Percentiles rank a stretch among this genome's conserved stretches.
Evolutionary conservation across 2,797 vertebrate genomes (phyloP).

Genomic region (Astyanax mexicanus): DNA sequence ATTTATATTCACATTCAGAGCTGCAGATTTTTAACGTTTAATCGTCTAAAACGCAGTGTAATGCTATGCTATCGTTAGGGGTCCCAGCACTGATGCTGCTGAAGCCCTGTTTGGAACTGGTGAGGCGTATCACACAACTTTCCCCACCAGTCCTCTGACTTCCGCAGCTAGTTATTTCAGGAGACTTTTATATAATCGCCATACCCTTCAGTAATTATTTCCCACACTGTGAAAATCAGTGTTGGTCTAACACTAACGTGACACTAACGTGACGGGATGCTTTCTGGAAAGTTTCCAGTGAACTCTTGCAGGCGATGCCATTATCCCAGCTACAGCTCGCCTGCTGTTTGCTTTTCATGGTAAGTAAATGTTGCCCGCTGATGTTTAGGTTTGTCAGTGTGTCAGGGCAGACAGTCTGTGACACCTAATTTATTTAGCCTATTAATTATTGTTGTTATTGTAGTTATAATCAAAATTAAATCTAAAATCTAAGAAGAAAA

Average conservation of each 20-base stretch:
- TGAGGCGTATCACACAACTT: not conserved
- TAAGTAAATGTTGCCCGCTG: conserved; percentile 3
- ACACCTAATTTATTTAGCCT: not conserved
- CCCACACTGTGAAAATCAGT: conserved; percentile 24
- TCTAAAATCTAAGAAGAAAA: too few species aligned
- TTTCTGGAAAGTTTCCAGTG: conserved; percentile 14
- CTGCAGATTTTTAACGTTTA: not conserved
- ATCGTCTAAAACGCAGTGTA: not conserved
- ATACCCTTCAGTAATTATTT: conserved; percentile 37
- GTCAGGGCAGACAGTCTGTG: not conserved
- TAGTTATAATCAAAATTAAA: not conserved
- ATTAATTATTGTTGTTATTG: not conserved
- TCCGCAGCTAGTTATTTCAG: not conserved
- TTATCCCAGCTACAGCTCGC: conserved; percentile 1
- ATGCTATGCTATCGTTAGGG: not conserved
- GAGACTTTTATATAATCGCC: not conserved
- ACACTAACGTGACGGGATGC: conserved; percentile 34
- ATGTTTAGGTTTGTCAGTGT: not conserved
- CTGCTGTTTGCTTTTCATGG: not conserved
- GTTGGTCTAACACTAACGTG: too few species aligned
- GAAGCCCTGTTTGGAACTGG: too few species aligned
- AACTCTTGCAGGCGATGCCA: conserved; percentile 2
- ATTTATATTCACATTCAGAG: conserved; percentile 13
- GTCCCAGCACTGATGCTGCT: not conserved
- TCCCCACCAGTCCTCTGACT: not conserved